phyloP scores from a whole-genome alignment of 1,140 invertebrate species.

The Acromyrmex charruanus region DNA sequence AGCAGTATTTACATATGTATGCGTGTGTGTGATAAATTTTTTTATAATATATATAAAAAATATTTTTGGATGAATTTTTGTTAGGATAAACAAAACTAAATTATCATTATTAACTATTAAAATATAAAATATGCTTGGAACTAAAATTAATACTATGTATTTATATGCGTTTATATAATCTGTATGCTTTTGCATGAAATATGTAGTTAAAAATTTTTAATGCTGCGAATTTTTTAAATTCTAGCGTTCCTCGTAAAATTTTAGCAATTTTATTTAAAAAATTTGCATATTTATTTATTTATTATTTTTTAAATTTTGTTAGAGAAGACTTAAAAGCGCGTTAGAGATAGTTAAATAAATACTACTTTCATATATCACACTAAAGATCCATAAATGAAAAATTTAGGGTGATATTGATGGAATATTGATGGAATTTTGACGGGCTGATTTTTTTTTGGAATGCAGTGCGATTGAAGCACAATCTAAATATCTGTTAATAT shows the following conservation, averaged over 20 bases:
- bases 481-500: slow-evolving; percentile 29
- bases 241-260: neutral
- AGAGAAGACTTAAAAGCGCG: neutral
- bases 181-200: no score
- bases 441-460: neutral
- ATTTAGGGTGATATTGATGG: neutral
- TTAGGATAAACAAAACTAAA: no score
- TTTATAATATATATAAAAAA: no score
- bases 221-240: neutral
- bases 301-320: neutral
- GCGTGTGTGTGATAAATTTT: no score
- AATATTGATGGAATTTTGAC: neutral
- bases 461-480: neutral
- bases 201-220: neutral
- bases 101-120: no score
- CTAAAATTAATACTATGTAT: no score
- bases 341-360: neutral
- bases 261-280: neutral
- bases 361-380: neutral
- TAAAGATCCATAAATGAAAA: neutral
- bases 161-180: neutral
- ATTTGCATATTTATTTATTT: neutral
- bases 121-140: no score
- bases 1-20: neutral
- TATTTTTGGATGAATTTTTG: no score